A percentile compares a stretch with the other conserved stretches of the same genome.
Conservation (phyloP, 2,113 vertebrate genomes). For the Microtus oregoni region DNA sequence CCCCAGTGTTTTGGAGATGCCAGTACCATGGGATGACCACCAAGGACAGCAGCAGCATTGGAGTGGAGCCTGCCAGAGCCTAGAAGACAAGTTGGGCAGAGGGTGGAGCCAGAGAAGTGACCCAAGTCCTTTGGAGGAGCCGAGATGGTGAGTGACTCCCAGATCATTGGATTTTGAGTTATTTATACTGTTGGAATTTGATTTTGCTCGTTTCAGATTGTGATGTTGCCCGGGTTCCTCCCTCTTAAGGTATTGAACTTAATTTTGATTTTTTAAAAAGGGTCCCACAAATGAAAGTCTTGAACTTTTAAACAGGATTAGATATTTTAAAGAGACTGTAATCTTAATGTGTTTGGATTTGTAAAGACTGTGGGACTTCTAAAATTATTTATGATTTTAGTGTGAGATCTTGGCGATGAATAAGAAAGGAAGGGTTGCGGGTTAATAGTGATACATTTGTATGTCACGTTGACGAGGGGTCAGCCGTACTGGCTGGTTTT, state of each 20-base stretch:
- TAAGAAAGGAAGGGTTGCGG: neutral
- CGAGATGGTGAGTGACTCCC: neutral
- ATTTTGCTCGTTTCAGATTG: neutral
- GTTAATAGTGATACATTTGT: neutral
- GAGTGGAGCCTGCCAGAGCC: neutral
- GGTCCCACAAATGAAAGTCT: neutral
- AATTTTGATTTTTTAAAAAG: neutral
- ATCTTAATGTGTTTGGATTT: neutral
- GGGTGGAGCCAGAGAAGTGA: neutral
- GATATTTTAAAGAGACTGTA: neutral
- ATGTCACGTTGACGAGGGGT: neutral
- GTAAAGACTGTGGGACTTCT: neutral
- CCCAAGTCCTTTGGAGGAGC: neutral
- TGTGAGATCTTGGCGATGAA: neutral
- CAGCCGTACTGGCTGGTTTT: neutral
- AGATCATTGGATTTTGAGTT: neutral
- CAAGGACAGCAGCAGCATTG: neutral
- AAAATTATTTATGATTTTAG: neutral
- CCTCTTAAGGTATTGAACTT: neutral
- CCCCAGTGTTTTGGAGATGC: neutral
- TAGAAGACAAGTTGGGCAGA: neutral
- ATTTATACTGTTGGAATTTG: neutral
- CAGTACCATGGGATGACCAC: neutral
- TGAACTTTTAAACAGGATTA: neutral
- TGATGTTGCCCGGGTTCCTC: neutral